Evolutionary conservation across 1,140 invertebrate genomes (phyloP).

Genomic region (Cherax quadricarinatus): DNA sequence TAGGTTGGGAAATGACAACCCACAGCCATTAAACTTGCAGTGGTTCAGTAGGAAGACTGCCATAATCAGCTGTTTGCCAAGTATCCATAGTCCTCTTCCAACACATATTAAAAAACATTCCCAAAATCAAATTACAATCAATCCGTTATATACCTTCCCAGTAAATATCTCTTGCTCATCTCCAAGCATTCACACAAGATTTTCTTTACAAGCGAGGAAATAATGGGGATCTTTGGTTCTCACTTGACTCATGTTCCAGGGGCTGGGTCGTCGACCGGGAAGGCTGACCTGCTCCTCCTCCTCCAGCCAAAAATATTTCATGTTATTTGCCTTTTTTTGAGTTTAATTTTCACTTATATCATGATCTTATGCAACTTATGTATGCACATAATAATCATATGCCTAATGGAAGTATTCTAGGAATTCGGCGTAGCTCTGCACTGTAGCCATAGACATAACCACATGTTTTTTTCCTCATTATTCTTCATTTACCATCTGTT

Average conservation of each 20-base stretch:
- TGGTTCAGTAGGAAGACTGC: constrained; percentile 91
- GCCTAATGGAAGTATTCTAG: too few species aligned
- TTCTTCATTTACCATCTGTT: too few species aligned
- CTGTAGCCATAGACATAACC: too few species aligned
- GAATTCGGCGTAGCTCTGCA: too few species aligned
- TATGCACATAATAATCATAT: too few species aligned
- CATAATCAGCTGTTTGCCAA: constrained; percentile 78
- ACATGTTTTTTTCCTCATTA: too few species aligned
- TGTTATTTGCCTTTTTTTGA: too few species aligned
- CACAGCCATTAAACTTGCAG: constrained; percentile 91
- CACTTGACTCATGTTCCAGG: background rate
- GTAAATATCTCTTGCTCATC: background rate
- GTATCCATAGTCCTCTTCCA: constrained; percentile 22
- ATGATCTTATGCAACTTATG: too few species aligned
- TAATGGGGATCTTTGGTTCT: background rate
- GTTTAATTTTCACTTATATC: too few species aligned
- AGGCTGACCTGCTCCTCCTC: background rate
- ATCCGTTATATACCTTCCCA: background rate
- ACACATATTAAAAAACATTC: background rate
- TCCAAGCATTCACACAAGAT: too few species aligned
- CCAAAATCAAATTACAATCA: background rate
- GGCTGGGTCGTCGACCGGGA: constrained; percentile 27
- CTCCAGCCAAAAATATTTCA: background rate
- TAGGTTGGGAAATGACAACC: constrained; percentile 87
- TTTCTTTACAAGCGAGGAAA: background rate